Evolutionary conservation across 2,888 invertebrate genomes (phyloP), one percentile per base, ranked within the genome.

Genomic region (Drosophila trichaetosa): DNA sequence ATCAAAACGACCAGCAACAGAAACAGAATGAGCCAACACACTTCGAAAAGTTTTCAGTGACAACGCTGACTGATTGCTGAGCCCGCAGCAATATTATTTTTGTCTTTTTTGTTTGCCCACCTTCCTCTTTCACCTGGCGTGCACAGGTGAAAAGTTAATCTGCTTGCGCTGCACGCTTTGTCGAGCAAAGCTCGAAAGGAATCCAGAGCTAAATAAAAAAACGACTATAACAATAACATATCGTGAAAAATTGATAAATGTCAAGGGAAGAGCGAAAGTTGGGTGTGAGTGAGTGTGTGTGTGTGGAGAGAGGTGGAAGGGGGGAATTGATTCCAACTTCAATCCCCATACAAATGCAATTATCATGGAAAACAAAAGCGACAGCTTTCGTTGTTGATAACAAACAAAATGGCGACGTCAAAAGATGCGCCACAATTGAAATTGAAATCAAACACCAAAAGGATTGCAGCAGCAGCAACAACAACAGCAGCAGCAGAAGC

Each of bases 361-460:
- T 90, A 91, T 90, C 91, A 73, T 76, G 74, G 76, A 83, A 87
- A 87, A 87, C 90, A 90, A 90, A 89, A 77, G 85, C 80, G 90
- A 88, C 90, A 86, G 90, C 84, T 68, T 71, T 78, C 79, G 83
- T 73, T 67, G 69, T 76, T 74, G 87, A 87, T 87, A 87, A 87
- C 78, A 79, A 76, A 90, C 83, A 82, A 81, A 82, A 82, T 82
- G 80, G 80, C 81, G 76, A 66, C 64, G 83, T 86, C 89, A 90
- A 86, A 85, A 88, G 87, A 90, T 90, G 85, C 85, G 77, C 74
- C 79, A 85, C 88, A 90, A 88, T 88, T 88, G 86, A 87, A 89
- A 87, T 81, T 87, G 85, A 90, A 87, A 89, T 80, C 81, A 87
- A 84, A 85, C 81, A 81, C 68, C 69, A 76, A 80, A 89, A 80